phyloP scores from a whole-genome alignment of 2,888 invertebrate species.

The Sarcophaga rosellei region DNA sequence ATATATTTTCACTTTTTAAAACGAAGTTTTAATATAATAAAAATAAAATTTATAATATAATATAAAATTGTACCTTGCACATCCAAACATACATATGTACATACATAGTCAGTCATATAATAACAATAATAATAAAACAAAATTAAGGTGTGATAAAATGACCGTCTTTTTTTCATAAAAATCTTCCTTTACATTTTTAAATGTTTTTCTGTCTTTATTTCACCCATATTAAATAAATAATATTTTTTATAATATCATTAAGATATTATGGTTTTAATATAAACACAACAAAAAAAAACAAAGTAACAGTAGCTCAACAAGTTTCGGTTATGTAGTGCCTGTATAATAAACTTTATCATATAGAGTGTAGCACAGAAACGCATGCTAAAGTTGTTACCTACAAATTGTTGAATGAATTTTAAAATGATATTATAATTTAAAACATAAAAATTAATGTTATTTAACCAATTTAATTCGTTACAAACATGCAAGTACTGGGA shows the following conservation, averaged over 20 bases:
- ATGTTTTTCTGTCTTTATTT: neutral
- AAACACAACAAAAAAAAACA: neutral
- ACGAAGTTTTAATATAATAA: neutral
- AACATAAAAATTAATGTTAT: slow-evolving; percentile 7
- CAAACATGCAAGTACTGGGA: slow-evolving; percentile 32
- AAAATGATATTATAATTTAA: neutral
- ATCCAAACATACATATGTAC: neutral
- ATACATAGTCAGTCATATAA: neutral
- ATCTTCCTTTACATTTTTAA: slow-evolving; percentile 15
- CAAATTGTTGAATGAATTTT: neutral
- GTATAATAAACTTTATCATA: slow-evolving; percentile 16
- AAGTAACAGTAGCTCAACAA: slow-evolving; percentile 16
- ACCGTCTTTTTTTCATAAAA: slow-evolving; percentile 27
- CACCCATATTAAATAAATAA: slow-evolving; percentile 3
- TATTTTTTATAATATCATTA: slow-evolving; percentile 12
- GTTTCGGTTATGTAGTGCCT: neutral
- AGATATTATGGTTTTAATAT: slow-evolving; percentile 11
- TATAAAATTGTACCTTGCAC: neutral
- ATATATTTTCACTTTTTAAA: neutral
- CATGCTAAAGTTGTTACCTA: neutral
- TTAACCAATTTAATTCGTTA: slow-evolving; percentile 29
- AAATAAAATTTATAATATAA: neutral
- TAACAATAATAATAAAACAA: neutral
- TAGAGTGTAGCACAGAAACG: slow-evolving; percentile 2
- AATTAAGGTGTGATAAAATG: slow-evolving; percentile 42